Evolutionary conservation across 2,113 vertebrate species (phyloP), one percentile per base, ranked within the genome.

Genomic region (Takifugu bimaculatus): DNA sequence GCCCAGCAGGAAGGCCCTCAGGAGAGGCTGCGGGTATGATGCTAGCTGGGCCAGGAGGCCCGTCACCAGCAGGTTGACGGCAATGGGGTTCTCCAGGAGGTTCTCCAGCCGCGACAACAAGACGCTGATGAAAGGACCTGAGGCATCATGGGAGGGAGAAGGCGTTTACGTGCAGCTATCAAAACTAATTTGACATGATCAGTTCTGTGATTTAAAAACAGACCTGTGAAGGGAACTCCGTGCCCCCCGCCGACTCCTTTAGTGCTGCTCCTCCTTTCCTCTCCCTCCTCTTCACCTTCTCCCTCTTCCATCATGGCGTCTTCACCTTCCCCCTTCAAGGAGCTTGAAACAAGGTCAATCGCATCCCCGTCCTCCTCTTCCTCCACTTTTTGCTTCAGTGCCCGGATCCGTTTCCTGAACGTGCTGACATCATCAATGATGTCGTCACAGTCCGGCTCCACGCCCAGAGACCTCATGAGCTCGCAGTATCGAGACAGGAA

Each of bases 91-190:
- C 63, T 99, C 95, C 78, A 97, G 86, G 87, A 99, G 95, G 81
- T 97, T 99, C 89, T 98, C 95, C 81, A 98, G 89, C 50, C 97
- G 94, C 0, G 96, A 98, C 63, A 99, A 75, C 65, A 99, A 91
- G 58, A 99, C 96, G 0, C 96, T 98, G 88, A 98, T 93, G 82
- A 99, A 99, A 0, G 96, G 96, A 39, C 96, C 96, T 99, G 85
- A 1, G 28, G 68, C 56, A 50, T 47, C 64, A 71, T 26, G 14
- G 39, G 26, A 75, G 42, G 42, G 6, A 9, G 42, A 4, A 48
- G 3, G 45, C 5, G 4, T 48, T 1, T 13, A 14, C 45, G 15
- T n/a, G 45, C 14, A n/a, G 45, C 45, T 14, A 48, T 12, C 45
- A 48, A 48, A 48, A 48, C n/a, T 10, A 1, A 26, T 32, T 53